Conservation (phyloP, 2,113 vertebrate species). For the Tenrec ecaudatus region DNA sequence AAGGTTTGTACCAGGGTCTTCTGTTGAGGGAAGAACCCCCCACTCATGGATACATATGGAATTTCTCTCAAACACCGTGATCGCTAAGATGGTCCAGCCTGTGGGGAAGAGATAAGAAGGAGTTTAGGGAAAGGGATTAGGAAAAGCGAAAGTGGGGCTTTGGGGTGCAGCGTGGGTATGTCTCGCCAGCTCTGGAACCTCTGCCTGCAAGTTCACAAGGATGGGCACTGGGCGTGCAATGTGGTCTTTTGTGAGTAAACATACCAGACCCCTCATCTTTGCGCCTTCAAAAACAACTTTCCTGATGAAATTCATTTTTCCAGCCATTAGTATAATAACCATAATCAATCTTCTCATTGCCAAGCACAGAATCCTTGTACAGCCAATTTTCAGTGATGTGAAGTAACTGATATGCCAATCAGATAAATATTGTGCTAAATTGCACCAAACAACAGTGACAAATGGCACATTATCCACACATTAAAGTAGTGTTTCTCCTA, state of each 20-base stretch:
- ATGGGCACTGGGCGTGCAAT: neutral
- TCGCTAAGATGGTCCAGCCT: neutral
- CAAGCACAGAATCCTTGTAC: constrained; percentile 72
- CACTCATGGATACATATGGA: neutral
- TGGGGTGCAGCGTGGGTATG: neutral
- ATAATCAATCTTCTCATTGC: constrained; percentile 80
- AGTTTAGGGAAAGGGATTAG: neutral
- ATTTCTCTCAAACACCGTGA: neutral
- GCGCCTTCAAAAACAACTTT: constrained; percentile 64
- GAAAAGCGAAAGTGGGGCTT: no score
- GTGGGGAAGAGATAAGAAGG: neutral
- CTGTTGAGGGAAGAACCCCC: neutral
- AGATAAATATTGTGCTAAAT: constrained; percentile 82
- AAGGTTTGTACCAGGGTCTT: neutral
- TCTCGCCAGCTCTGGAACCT: neutral
- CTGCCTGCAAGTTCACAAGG: neutral
- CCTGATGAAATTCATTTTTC: constrained; percentile 79
- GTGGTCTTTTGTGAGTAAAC: constrained; percentile 15
- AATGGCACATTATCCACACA: constrained; percentile 62
- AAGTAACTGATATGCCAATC: constrained; percentile 75
- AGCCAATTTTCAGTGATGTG: constrained; percentile 67
- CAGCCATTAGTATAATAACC: constrained; percentile 82
- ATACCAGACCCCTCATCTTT: neutral
- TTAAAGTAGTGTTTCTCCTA: constrained; percentile 54
- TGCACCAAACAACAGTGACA: constrained; percentile 76